phyloP scores from a whole-genome alignment of 2,797 vertebrate species.

The Mergus octosetaceus region DNA sequence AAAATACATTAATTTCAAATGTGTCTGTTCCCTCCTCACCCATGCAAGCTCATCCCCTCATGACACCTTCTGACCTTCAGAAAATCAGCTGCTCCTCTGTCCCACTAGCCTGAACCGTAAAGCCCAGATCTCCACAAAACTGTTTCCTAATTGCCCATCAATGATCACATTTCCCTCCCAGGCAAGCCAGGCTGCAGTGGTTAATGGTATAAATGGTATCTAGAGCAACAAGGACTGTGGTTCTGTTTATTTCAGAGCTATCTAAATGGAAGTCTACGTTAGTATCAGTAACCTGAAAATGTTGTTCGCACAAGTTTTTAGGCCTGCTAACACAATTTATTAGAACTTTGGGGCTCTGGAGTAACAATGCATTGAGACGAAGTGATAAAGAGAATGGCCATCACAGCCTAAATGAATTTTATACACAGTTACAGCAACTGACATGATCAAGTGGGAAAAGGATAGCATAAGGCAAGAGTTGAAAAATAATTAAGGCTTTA shows the following conservation, averaged over 20 bases:
- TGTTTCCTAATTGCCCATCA: constrained; percentile 30
- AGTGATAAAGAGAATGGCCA: not conserved
- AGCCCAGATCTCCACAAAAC: not conserved
- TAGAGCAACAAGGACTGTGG: not conserved
- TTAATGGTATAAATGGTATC: not conserved
- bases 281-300: not conserved
- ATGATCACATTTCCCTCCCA: constrained; percentile 22
- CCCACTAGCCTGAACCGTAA: not conserved
- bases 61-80: not conserved
- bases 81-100: not conserved
- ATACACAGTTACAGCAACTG: constrained; percentile 4
- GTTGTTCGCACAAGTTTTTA: constrained; percentile 10
- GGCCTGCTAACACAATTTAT: constrained; percentile 14
- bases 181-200: not conserved
- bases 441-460: constrained; percentile 5
- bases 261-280: not conserved
- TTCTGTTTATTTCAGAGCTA: constrained; percentile 23
- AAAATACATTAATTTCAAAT: constrained; percentile 20
- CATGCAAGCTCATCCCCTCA: not conserved
- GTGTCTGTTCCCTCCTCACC: not conserved
- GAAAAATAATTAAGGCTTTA: constrained; percentile 73
- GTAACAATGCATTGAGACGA: not conserved
- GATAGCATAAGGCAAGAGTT: constrained; percentile 49
- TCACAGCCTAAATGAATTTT: not conserved
- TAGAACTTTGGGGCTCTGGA: constrained; percentile 23